These are phyloP conservation scores for Pterostichus madidus DNA, from an alignment of 2,888 invertebrate species.

Conservation along the genomic window DNA sequence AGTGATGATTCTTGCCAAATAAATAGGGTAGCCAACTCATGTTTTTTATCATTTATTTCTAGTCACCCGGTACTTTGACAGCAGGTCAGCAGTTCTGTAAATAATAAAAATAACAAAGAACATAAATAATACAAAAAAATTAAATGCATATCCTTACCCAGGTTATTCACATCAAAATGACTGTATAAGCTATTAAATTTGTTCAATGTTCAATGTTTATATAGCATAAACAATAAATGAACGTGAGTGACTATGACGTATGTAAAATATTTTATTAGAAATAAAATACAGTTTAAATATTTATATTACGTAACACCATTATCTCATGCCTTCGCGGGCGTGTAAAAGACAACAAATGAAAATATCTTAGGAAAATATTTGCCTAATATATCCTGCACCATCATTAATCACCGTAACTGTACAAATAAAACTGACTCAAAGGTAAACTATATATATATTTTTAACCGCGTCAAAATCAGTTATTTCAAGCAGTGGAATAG, in stretches of 20 bases:
- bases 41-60: no score
- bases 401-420: constrained; percentile 53
- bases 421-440: constrained; percentile 52
- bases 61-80: no score
- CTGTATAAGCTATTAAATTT: no score
- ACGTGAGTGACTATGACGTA: no score
- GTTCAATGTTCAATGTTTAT: no score
- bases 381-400: constrained; percentile 50
- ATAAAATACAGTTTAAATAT: constrained; percentile 17
- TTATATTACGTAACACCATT: constrained; percentile 31
- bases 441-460: constrained; percentile 62
- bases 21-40: no score
- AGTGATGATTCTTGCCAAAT: no score
- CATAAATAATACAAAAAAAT: background rate
- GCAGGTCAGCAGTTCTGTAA: background rate
- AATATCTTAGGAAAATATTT: constrained; percentile 53
- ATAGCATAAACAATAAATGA: no score
- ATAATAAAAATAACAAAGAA: background rate
- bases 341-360: constrained; percentile 39
- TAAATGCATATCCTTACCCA: no score
- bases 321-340: constrained; percentile 23
- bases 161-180: no score
- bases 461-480: constrained; percentile 58
- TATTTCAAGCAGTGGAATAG: constrained; percentile 30
- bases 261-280: constrained; percentile 10